These are phyloP conservation scores for Piaya cayana DNA, from an alignment of 2,113 vertebrate species.

Conservation along the genomic window DNA sequence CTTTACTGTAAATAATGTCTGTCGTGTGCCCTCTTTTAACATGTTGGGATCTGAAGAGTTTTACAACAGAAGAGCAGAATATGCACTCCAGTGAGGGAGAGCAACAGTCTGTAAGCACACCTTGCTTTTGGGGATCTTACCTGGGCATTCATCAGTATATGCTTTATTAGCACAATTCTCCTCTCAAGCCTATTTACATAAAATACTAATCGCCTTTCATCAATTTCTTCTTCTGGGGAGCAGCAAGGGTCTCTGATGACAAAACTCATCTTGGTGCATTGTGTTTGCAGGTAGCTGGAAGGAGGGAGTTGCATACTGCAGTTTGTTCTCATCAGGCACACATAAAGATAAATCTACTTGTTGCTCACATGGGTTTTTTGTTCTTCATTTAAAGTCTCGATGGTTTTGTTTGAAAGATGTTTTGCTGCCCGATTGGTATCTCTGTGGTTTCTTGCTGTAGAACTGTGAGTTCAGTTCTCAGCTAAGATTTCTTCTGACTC, in stretches of 20 bases:
- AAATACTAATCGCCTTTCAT: background rate
- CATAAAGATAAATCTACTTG: accelerated
- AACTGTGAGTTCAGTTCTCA: background rate
- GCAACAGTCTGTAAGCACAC: background rate
- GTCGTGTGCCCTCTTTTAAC: background rate
- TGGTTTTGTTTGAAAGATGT: background rate
- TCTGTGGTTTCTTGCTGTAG: accelerated
- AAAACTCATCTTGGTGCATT: background rate
- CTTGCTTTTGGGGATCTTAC: background rate
- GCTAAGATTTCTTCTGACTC: background rate
- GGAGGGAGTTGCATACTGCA: background rate
- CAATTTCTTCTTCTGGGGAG: background rate
- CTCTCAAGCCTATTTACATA: background rate
- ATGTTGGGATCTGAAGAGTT: background rate
- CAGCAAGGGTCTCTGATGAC: background rate
- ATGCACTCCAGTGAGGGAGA: background rate
- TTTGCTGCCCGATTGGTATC: background rate
- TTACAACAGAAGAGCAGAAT: background rate
- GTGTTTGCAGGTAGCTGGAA: background rate
- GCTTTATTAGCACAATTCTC: background rate
- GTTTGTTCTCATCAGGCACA: background rate
- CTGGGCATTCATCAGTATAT: background rate
- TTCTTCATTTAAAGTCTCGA: background rate
- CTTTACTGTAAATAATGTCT: background rate
- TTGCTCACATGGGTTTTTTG: background rate